phyloP scores from a whole-genome alignment of 2,113 vertebrate species.

The Athene noctua region DNA sequence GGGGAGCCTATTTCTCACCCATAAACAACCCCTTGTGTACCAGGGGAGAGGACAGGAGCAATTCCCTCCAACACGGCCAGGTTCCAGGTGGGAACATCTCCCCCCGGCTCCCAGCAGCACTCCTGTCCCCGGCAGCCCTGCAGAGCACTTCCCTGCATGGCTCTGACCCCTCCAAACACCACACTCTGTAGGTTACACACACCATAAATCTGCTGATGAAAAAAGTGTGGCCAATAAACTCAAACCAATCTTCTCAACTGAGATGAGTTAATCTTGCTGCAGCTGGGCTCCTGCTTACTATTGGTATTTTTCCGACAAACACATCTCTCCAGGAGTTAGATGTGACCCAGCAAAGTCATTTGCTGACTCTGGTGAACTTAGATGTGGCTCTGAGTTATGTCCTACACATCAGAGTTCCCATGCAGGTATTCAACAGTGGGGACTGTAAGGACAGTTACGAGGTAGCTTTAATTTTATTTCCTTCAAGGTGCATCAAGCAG shows the following conservation, averaged over 20 bases:
- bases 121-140: not conserved
- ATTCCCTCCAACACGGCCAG: accelerated
- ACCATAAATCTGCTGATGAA: not conserved
- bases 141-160: accelerated
- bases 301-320: not conserved
- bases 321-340: not conserved
- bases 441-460: not conserved
- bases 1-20: not conserved
- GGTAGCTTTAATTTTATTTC: not conserved
- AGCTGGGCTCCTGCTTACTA: not conserved
- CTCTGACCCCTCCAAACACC: not conserved
- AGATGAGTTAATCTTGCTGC: not conserved
- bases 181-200: too few species aligned
- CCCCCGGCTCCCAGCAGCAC: not conserved
- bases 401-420: not conserved
- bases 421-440: not conserved
- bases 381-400: not conserved
- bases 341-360: not conserved
- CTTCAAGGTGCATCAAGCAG: not conserved
- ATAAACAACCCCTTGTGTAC: not conserved
- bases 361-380: not conserved
- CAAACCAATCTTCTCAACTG: not conserved
- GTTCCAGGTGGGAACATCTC: not conserved
- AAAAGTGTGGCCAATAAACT: not conserved
- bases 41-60: not conserved